A percentile compares a stretch with the other conserved stretches of the same genome.
These are phyloP conservation scores for Crotalus helleri DNA, from an alignment of 2,113 vertebrate species.

Conservation along the genomic window DNA sequence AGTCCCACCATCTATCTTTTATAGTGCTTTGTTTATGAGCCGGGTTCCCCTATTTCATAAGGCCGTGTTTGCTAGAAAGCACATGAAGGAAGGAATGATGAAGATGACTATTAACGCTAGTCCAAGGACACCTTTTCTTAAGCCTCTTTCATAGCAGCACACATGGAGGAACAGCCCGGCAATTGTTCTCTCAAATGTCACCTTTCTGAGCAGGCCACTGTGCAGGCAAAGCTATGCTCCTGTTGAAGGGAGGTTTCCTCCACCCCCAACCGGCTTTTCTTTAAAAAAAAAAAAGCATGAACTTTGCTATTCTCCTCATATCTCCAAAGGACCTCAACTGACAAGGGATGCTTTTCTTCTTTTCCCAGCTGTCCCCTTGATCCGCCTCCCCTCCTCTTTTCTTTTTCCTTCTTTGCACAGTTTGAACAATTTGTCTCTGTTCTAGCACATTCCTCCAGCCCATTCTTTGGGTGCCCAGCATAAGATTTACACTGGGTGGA, in stretches of 20 bases:
- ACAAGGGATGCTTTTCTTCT: conserved; percentile 64
- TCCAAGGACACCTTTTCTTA: conserved; percentile 75
- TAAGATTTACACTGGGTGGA: conserved; percentile 40
- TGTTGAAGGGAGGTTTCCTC: background rate
- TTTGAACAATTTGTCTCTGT: conserved; percentile 68
- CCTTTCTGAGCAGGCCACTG: conserved; percentile 66
- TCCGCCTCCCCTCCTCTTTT: conserved; percentile 27
- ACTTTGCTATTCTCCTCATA: conserved; percentile 62
- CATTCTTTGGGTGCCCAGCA: conserved; percentile 57
- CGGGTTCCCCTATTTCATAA: conserved; percentile 60
- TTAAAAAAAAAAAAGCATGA: conserved; percentile 49
- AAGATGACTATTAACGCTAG: conserved; percentile 66
- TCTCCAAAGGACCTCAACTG: conserved; percentile 59
- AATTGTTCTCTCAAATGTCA: conserved; percentile 75
- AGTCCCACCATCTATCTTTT: conserved; percentile 57
- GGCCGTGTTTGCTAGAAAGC: conserved; percentile 52
- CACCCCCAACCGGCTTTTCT: background rate
- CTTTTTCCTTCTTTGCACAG: conserved; percentile 55
- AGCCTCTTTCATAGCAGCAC: conserved; percentile 70
- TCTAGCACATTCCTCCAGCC: conserved; percentile 66
- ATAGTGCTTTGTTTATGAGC: conserved; percentile 64
- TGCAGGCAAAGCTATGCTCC: conserved; percentile 54
- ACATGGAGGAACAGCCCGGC: conserved; percentile 64
- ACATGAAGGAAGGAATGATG: conserved; percentile 54
- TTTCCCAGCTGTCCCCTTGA: conserved; percentile 18